A percentile compares a stretch with the other conserved stretches of the same genome.
These are phyloP conservation scores for Mesoclemmys tuberculata DNA, from an alignment of 2,113 vertebrate genomes.

Conservation along the genomic window DNA sequence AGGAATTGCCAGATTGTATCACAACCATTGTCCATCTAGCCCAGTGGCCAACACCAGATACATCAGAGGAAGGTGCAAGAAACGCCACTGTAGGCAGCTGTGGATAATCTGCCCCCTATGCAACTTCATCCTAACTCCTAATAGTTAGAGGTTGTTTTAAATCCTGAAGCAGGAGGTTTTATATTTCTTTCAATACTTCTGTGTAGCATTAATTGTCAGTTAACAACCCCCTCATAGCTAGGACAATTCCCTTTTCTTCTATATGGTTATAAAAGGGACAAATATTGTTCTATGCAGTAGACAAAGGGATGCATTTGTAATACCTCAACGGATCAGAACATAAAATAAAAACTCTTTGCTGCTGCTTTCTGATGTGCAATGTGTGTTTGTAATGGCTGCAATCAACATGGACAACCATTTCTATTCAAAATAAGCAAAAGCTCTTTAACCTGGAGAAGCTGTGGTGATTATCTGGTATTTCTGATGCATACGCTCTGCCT, in stretches of 20 bases:
- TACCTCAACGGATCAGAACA: too few relatives aligned
- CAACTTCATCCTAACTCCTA: background rate
- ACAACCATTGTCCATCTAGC: background rate
- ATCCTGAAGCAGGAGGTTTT: background rate
- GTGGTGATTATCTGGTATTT: fast-evolving
- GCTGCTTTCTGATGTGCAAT: background rate
- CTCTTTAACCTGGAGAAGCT: background rate
- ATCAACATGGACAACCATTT: fast-evolving
- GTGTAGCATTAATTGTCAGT: background rate
- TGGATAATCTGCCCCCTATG: fast-evolving
- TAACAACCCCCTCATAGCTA: background rate
- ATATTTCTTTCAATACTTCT: fast-evolving
- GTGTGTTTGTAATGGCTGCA: fast-evolving
- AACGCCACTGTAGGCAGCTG: background rate
- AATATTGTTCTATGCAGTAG: background rate
- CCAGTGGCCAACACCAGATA: background rate
- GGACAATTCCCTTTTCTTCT: background rate
- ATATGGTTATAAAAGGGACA: fast-evolving
- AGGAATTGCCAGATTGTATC: background rate
- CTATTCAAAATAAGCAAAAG: background rate
- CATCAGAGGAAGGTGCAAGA: background rate
- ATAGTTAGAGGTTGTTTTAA: background rate
- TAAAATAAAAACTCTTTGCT: background rate
- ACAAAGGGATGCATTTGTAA: background rate
- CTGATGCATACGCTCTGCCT: background rate